Percentiles rank a stretch among this genome's conserved stretches.
Conservation (phyloP, 2,888 invertebrate genomes). For the Temnothorax rugatulus region DNA sequence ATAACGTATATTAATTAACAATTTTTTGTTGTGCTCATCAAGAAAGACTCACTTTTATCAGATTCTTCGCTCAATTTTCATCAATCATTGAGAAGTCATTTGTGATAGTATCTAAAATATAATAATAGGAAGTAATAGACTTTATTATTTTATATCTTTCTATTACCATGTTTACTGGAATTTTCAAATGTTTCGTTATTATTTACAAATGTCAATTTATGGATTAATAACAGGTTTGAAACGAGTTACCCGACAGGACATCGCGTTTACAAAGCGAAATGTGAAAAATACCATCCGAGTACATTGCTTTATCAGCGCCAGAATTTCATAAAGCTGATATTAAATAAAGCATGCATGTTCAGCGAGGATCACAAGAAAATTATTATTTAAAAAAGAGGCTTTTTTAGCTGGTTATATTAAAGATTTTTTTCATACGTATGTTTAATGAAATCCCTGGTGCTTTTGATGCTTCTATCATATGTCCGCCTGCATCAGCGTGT, state of each 20-base stretch:
- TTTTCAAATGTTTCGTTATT: constrained; percentile 19
- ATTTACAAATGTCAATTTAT: constrained; percentile 8
- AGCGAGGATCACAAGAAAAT: constrained; percentile 27
- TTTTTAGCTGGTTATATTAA: constrained; percentile 20
- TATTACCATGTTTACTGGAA: background rate
- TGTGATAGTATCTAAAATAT: background rate
- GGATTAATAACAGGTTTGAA: constrained; percentile 15
- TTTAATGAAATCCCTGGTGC: constrained; percentile 20
- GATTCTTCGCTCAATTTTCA: background rate
- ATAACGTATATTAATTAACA: background rate
- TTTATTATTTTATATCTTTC: background rate
- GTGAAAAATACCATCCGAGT: constrained; percentile 5
- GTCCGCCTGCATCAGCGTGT: background rate
- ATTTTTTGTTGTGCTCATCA: background rate
- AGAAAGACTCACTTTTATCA: background rate
- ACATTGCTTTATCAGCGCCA: constrained; percentile 25
- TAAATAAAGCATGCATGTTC: constrained; percentile 30
- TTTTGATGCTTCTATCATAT: constrained; percentile 16
- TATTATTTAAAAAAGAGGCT: constrained; percentile 36
- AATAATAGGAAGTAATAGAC: background rate
- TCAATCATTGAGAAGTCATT: background rate
- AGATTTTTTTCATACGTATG: constrained; percentile 32
- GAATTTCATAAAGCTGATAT: constrained; percentile 48
- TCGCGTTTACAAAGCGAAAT: constrained; percentile 16
- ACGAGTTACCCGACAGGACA: background rate